Percentiles rank a stretch among this genome's conserved stretches.
phyloP scores from a whole-genome alignment of 2,797 vertebrate species.

The Poecile montanus region DNA sequence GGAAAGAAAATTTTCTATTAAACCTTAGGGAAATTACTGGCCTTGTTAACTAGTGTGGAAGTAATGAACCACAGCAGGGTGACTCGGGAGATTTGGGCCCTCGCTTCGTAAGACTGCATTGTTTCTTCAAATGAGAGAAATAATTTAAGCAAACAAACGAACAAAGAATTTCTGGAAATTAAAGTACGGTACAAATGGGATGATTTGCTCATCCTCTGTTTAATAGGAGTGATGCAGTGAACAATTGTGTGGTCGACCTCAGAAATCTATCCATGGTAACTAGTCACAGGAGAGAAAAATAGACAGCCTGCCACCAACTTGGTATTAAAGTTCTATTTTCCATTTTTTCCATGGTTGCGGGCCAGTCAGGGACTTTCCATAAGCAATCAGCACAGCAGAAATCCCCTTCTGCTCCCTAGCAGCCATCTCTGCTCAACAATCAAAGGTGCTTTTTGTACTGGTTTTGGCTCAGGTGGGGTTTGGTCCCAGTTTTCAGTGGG shows the following conservation, averaged over 20 bases:
- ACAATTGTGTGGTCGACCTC: constrained; percentile 58
- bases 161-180: constrained; percentile 66
- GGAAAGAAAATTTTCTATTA: constrained; percentile 46
- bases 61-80: constrained; percentile 52
- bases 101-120: constrained; percentile 14
- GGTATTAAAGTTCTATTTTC: constrained; percentile 46
- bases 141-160: constrained; percentile 64
- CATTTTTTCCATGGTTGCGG: background rate
- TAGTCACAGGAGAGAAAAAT: constrained; percentile 43
- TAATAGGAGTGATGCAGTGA: constrained; percentile 2
- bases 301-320: constrained; percentile 47
- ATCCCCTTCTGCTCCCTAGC: constrained; percentile 18
- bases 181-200: background rate
- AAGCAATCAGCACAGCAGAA: constrained; percentile 15
- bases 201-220: constrained; percentile 46
- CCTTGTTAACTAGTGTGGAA: constrained; percentile 37
- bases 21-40: constrained; percentile 57
- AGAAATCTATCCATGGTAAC: constrained; percentile 64
- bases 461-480: background rate
- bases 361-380: constrained; percentile 49
- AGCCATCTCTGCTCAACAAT: background rate
- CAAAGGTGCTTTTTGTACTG: background rate
- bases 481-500: background rate
- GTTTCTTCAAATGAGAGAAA: constrained; percentile 65
- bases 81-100: constrained; percentile 35